Evolutionary conservation across 2,797 vertebrate species (phyloP).

Genomic region (Gobio occitaniae): DNA sequence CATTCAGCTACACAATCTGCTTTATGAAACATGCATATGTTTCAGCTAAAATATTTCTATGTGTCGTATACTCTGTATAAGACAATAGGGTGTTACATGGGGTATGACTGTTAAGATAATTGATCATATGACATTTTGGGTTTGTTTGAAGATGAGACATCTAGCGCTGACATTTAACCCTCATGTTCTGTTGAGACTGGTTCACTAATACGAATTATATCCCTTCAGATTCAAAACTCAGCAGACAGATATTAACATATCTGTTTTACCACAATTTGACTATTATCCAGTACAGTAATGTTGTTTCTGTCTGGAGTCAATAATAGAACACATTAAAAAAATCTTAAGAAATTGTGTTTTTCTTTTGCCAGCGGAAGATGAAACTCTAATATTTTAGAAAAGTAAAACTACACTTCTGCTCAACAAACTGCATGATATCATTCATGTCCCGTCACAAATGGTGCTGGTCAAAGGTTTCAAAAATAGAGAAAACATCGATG

Average conservation of each 20-base stretch:
- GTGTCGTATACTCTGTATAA: constrained; percentile 24
- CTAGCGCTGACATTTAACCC: constrained; percentile 17
- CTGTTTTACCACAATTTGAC: not conserved
- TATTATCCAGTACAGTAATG: not conserved
- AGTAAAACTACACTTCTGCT: not conserved
- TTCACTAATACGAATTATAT: not conserved
- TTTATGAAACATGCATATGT: constrained; percentile 52
- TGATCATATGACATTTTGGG: not conserved
- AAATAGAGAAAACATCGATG: not conserved
- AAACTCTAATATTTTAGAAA: constrained; percentile 1
- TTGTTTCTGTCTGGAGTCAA: not conserved
- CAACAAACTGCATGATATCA: not conserved
- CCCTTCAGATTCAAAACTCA: not conserved
- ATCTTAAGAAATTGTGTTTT: not conserved
- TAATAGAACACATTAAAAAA: not conserved
- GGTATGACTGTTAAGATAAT: not conserved
- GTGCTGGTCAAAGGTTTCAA: not conserved
- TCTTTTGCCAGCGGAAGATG: not conserved
- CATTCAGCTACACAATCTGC: constrained; percentile 34
- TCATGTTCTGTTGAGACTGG: constrained; percentile 15
- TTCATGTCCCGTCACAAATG: not conserved
- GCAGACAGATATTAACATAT: no score
- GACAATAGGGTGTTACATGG: constrained; percentile 42
- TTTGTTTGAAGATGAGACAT: not conserved
- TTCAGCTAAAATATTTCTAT: constrained; percentile 34